A percentile compares a stretch with the other conserved stretches of the same genome.
These are phyloP conservation scores for Syrrhaptes paradoxus DNA, from an alignment of 2,113 vertebrate genomes.

Conservation along the genomic window DNA sequence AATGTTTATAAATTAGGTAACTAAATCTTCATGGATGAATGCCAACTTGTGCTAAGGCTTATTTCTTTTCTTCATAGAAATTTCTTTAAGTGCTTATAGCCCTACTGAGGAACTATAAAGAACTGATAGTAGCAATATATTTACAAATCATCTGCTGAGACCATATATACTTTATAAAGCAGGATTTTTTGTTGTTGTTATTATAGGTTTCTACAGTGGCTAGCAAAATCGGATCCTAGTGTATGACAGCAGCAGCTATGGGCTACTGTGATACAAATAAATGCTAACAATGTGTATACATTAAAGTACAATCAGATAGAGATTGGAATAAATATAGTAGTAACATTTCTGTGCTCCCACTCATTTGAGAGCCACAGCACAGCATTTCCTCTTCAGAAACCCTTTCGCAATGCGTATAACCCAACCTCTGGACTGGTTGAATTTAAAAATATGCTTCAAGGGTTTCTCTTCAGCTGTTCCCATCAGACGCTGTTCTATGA, in stretches of 20 bases:
- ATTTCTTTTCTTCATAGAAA: not conserved
- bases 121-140: not conserved
- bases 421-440: not conserved
- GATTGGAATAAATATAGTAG: not conserved
- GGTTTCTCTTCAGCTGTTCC: not conserved
- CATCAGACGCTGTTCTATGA: not conserved
- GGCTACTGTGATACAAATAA: not conserved
- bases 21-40: conserved; percentile 53
- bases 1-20: conserved; percentile 67
- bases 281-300: not conserved
- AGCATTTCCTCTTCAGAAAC: not conserved
- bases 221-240: not conserved
- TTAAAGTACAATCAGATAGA: not conserved
- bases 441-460: not conserved
- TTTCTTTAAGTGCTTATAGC: not conserved
- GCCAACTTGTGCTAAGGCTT: conserved; percentile 1
- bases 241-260: not conserved
- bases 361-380: not conserved
- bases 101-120: not conserved
- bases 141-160: conserved; percentile 5
- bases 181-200: not conserved
- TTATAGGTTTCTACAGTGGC: not conserved
- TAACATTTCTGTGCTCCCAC: not conserved
- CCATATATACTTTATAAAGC: not conserved
- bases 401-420: not conserved